phyloP scores from a whole-genome alignment of 2,113 vertebrate species.

The Tamias sibiricus region DNA sequence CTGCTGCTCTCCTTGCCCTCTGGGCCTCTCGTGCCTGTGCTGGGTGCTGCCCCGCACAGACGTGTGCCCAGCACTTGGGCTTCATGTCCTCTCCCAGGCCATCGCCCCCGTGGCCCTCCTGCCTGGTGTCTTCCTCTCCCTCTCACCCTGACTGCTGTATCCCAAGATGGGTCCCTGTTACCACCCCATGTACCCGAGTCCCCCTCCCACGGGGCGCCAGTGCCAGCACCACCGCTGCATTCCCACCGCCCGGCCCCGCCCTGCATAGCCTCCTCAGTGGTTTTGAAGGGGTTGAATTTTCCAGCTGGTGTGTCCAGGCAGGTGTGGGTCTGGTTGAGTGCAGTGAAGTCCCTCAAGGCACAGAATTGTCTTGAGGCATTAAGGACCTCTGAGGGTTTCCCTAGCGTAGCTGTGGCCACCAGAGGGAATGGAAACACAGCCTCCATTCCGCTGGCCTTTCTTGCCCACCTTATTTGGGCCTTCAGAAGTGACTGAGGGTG shows the following conservation, averaged over 20 bases:
- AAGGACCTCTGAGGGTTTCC: not conserved
- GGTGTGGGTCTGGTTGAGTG: not conserved
- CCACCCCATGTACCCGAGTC: too few relatives aligned
- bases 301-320: not conserved
- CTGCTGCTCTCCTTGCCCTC: not conserved
- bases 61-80: not conserved
- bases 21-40: rapidly evolving
- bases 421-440: not conserved
- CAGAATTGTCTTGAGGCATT: not conserved
- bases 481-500: not conserved
- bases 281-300: not conserved
- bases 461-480: not conserved
- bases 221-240: rapidly evolving
- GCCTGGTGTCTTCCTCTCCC: too few relatives aligned
- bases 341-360: not conserved
- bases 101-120: rapidly evolving
- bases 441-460: not conserved
- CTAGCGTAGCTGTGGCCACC: not conserved
- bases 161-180: too few relatives aligned
- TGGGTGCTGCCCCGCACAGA: not conserved
- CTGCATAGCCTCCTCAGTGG: not conserved
- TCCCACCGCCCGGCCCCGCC: too few relatives aligned
- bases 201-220: not conserved
- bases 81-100: rapidly evolving
- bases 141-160: rapidly evolving